phyloP scores from a whole-genome alignment of 2,113 vertebrate species.

The Geococcyx californianus region DNA sequence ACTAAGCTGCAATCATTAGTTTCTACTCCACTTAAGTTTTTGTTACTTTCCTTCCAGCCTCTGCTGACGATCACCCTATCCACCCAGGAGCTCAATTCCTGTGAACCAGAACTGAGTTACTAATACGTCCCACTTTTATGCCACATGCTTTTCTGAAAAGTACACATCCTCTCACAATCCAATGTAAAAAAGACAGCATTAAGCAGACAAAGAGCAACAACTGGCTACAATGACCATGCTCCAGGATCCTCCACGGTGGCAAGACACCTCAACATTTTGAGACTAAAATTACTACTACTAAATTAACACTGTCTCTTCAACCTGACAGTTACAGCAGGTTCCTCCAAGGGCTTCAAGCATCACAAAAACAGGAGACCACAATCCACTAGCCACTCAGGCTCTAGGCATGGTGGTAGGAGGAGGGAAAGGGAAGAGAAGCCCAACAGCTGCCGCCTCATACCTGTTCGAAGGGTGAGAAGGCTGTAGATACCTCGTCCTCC shows the following conservation, averaged over 20 bases:
- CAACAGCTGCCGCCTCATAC: not conserved
- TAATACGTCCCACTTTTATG: accelerated
- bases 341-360: not conserved
- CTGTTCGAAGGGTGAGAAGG: not conserved
- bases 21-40: accelerated
- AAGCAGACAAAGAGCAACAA: not conserved
- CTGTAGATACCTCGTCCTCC: not conserved
- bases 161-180: not conserved
- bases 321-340: accelerated
- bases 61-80: not conserved
- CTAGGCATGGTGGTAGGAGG: accelerated
- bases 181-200: not conserved
- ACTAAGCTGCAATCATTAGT: accelerated
- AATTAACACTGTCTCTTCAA: not conserved
- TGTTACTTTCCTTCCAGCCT: not conserved
- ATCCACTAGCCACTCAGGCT: accelerated
- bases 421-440: accelerated
- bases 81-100: not conserved
- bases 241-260: not conserved
- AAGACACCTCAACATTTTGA: not conserved
- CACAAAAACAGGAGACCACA: accelerated
- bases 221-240: accelerated
- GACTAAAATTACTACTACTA: not conserved
- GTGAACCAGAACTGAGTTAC: too few relatives aligned
- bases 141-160: accelerated